Base-by-base conservation (phyloP, 1,140 invertebrate species). In the Sarcophaga bullata region DNA sequence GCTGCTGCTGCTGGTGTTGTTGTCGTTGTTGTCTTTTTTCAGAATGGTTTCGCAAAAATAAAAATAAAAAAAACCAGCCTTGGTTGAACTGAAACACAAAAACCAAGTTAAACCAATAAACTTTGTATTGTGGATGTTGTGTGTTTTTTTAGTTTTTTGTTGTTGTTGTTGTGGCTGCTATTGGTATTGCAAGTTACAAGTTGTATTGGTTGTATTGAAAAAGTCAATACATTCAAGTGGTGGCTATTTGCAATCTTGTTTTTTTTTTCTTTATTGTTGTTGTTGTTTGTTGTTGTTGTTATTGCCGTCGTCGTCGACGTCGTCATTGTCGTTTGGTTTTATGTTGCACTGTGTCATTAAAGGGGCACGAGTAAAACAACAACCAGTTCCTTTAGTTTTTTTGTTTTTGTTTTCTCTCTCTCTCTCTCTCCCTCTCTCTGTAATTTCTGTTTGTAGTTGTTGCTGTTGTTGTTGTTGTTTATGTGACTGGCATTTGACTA, bases 391-490 rank as follows among this genome's bases (percentile, higher is more conserved):
- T 76, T 47, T 19, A 46, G 6, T 73, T 13, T 73, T 37, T 73
- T 73, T 10, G 8, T 73, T 6, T 73, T 37, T 13, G 17, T 73
- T 73, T 73, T 37, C 10, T 73, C 13, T 58, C 54, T 13, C n/a
- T n/a, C 54, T 37, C 25, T 37, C 25, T 37, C 25, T 37, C 25
- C 4, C 4, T 4, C 1, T 37, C 25, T 2, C 25, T 37, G 25
- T 37, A 37, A 37, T 37, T 37, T 37, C 25, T 37, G 13, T 58
- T 68, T 25, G 78, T 13, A 0, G 47, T 80, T 80, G 8, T 17
- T 68, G 62, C 46, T 80, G 37, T 58, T n/a, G n/a, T n/a, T 80
- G 50, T 54, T 62, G 80, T 68, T 50, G 62, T 9, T 54, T 6
- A 46, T 81, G 50, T 73, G n/a, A 13, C 46, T 81, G 58, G 8